Evolutionary conservation across 2,888 invertebrate species (phyloP).

Genomic region (Rhimphoctona megacephalus): DNA sequence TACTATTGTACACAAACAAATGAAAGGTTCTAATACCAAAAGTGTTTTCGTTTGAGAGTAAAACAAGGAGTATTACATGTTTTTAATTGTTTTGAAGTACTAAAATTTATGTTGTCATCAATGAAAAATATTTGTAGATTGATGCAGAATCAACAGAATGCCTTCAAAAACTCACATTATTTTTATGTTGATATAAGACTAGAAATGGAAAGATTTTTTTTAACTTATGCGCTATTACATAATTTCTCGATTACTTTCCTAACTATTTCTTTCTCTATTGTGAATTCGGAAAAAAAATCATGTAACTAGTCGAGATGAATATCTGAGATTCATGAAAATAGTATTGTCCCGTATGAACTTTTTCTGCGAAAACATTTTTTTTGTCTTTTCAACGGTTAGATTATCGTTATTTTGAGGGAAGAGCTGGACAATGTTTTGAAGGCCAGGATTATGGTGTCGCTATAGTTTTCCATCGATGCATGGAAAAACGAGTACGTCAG

Average conservation of each 20-base stretch:
- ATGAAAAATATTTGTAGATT: not conserved
- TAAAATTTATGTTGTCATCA: not conserved
- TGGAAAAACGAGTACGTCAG: slow-evolving; percentile 54
- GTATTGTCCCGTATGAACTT: not conserved
- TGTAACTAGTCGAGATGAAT: not conserved
- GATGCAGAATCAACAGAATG: no score
- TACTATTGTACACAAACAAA: not conserved
- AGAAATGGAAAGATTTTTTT: not conserved
- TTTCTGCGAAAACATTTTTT: slow-evolving; percentile 6
- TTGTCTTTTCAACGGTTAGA: slow-evolving; percentile 10
- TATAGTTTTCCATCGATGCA: slow-evolving; percentile 49
- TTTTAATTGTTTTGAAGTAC: not conserved
- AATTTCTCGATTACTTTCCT: not conserved
- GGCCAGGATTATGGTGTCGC: slow-evolving; percentile 42
- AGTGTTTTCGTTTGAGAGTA: not conserved
- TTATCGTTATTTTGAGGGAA: slow-evolving; percentile 24
- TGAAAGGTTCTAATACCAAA: not conserved
- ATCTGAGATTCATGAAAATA: not conserved
- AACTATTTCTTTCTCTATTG: not conserved
- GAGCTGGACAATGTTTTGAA: slow-evolving; percentile 41
- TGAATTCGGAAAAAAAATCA: not conserved
- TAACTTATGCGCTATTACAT: not conserved
- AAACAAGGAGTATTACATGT: not conserved
- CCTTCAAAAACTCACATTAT: not conserved
- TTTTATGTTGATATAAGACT: not conserved